Base-by-base conservation (phyloP, 2,113 vertebrate genomes). In the Percina caprodes region DNA sequence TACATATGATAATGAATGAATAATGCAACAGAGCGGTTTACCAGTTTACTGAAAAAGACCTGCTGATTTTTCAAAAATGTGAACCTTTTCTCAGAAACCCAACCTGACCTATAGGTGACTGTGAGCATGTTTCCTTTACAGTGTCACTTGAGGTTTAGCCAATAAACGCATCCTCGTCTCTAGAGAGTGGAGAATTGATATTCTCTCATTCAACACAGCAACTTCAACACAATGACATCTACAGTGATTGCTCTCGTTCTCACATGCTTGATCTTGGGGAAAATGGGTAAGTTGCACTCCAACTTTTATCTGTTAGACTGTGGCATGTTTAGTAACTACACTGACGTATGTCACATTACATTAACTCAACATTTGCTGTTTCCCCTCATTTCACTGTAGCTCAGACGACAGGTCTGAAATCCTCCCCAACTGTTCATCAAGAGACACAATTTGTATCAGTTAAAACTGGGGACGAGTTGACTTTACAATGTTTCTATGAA, bases 401-500 rank as follows among this genome's bases (percentile, higher is more conserved):
- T 66, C 46, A 55, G 35, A 39, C 0, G 2, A 42, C 19, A 18
- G 3, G n/a, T 11, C 26, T 12, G 3, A 56, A 23, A 21, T 19
- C 51, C 13, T 0, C 30, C 30, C 30, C 39, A 33, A 6, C 58
- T 26, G 13, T 56, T 7, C 6, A 0, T 26, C 70, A 81, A 55
- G 49, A 83, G 1, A 46, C 51, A 0, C 0, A 18, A 16, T 82
- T 91, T 65, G 14, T 76, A 33, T 81, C 83, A 21, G 71, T 19
- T 0, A 13, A 88, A 39, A 33, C 65, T 52, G 84, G 89, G 0
- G 83, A 82, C 3, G 23, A 6, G 0, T 42, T 87, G 24, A 79
- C 72, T 42, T 67, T 93, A 6, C 10, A 0, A 33, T 93, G 91
- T 67, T 54, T 77, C 45, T 54, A 49, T 1, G 1, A 60, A 1